Base-by-base conservation (phyloP, 2,113 vertebrate species). In the Rhabdomys dilectus region DNA sequence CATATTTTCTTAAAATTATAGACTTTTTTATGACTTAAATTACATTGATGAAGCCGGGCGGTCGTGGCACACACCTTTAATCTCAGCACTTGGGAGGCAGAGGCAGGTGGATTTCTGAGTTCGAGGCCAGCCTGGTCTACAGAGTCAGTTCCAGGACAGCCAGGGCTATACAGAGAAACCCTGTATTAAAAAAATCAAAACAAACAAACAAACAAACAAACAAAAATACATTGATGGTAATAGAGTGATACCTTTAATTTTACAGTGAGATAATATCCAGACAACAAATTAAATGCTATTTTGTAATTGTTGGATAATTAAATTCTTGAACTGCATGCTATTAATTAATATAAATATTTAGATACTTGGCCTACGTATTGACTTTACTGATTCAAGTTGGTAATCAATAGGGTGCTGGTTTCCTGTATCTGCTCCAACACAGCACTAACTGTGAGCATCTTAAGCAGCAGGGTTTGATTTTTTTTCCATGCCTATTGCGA, bases 231-330 rank as follows among this genome's bases (percentile, higher is more conserved):
- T 64, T 36, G 9, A 78, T 91, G 29, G 5, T 21, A 92, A 45
- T 15, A 84, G 16, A 89, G 90, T 72, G 48, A 82, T 72, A 48
- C 0, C 60, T 86, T 77, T 24, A 92, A 90, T 77, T 92, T 84
- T 64, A 36, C n/a, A 90, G 36, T 13, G 29, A 77, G 0, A 87
- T 3, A 88, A 66, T 87, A 51, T 45, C 48, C 48, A 51, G 21
- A 86, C 9, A 8, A 68, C 13, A 92, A 78, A 80, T 68, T 91
- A 78, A 85, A 91, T 64, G 7, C 12, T 56, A 82, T 10, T 58
- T 22, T 70, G 13, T 88, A 94, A 85, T 91, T 85, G 68, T 36
- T 95, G 51, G 39, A 17, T 91, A 72, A 91, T 62, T 82, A 76
- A 60, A 26, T 34, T 19, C 64, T 62, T 77, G 29, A 84, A 93